Percentiles rank a stretch among this genome's conserved stretches.
Conservation (phyloP, 2,113 vertebrate genomes). For the Albula goreensis region DNA sequence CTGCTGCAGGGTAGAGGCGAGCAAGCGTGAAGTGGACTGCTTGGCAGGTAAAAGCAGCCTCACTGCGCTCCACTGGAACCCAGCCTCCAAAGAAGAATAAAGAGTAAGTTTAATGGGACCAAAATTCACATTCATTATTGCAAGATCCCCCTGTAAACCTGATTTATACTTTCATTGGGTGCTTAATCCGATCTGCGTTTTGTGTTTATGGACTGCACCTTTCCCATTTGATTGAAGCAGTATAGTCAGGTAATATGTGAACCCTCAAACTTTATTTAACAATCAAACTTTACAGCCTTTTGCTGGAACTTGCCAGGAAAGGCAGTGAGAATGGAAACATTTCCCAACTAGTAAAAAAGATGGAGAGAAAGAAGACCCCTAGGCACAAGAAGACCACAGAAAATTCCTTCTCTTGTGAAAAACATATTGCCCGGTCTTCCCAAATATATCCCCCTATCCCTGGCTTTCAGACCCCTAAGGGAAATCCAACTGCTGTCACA, state of each 20-base stretch:
- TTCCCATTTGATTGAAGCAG: not conserved
- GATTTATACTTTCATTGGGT: not conserved
- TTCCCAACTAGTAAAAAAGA: not conserved
- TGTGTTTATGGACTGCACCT: not conserved
- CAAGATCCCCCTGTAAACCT: not conserved
- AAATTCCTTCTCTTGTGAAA: not conserved
- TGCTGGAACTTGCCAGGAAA: not conserved
- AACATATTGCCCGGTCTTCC: not conserved
- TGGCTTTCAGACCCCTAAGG: not conserved
- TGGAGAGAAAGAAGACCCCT: too few relatives aligned
- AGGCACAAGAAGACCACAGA: too few relatives aligned
- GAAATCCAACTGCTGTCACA: not conserved
- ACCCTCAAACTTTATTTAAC: not conserved
- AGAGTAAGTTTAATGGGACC: not conserved
- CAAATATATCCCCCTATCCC: not conserved
- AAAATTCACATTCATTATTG: not conserved
- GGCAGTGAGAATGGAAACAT: not conserved
- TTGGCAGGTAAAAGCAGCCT: not conserved
- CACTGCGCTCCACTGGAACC: not conserved
- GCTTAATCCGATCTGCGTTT: not conserved
- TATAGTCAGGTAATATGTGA: not conserved
- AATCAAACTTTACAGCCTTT: not conserved
- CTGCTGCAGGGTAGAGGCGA: not conserved
- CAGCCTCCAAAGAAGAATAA: not conserved
- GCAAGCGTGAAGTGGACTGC: not conserved